Evolutionary conservation across 2,797 vertebrate genomes (phyloP), one percentile per base, ranked within the genome.

Genomic region (Champsocephalus esox): DNA sequence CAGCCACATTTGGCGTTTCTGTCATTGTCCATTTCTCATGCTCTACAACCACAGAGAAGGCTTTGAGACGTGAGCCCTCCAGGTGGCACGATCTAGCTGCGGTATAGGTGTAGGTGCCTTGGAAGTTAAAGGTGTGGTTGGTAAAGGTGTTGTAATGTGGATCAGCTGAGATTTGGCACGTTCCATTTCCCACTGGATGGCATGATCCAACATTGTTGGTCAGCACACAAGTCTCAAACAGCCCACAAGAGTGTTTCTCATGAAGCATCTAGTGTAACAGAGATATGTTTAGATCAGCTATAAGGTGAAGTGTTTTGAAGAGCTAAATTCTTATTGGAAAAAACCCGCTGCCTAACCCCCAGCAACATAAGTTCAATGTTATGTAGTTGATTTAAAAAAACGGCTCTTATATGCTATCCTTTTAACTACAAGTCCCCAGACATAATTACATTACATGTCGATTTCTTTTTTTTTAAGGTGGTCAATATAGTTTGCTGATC

Each of bases 101-200:
- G 0, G 75, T 71, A 49, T 87, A 92, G 41, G 83, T 88, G 68
- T 92, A 90, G 17, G 84, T 82, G 52, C 86, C 91, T n/a, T 73
- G 82, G 41, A 84, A 85, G 71, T 88, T 78, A 57, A 76, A 84
- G 12, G 7, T 4, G 0, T 34, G 4, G 45, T 64, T 45, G 78
- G 81, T 81, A 51, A 91, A 86, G 5, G 76, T 84, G 13, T 21
- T 77, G 68, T 88, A 91, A 65, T 88, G 86, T 16, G 87, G 81
- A 66, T 89, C 86, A 14, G 83, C 87, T 1, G 75, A 16, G 14
- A 82, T 71, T 13, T 77, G 72, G 72, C 86, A 92, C 1, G 44
- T 61, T 17, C 48, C 56, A 5, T 75, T 64, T 52, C 70, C 71
- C 11, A 61, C 2, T 0, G 74, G 62, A 12, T 79, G 46, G 74